A percentile compares a stretch with the other conserved stretches of the same genome.
Conservation (phyloP, 2,797 vertebrate species). For the Mallotus villosus region DNA sequence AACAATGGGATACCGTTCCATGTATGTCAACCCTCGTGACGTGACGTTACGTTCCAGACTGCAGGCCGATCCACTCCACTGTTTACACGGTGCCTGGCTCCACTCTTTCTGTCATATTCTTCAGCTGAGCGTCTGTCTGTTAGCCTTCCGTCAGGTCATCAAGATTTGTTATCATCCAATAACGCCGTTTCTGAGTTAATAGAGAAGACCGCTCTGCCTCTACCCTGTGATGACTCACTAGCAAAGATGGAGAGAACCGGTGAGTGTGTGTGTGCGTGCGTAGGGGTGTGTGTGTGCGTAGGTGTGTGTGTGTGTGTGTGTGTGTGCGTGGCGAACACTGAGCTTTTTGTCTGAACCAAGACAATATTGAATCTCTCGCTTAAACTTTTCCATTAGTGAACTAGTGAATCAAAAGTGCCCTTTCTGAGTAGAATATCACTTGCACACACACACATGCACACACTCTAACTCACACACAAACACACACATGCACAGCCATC, state of each 20-base stretch:
- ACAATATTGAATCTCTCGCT: constrained; percentile 33
- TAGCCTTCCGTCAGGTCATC: constrained; percentile 41
- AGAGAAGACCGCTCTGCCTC: constrained; percentile 22
- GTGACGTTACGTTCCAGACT: not conserved
- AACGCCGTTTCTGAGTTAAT: constrained; percentile 34
- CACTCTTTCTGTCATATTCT: constrained; percentile 24
- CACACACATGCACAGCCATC: constrained; percentile 22
- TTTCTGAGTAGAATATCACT: constrained; percentile 28
- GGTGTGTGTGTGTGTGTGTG: not conserved
- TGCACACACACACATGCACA: constrained; percentile 17
- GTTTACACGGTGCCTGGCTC: not conserved
- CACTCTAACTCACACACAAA: constrained; percentile 20
- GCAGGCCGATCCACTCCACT: not conserved
- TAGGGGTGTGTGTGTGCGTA: not conserved
- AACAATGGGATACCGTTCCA: not conserved
- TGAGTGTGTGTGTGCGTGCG: not conserved
- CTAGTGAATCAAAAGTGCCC: constrained; percentile 39
- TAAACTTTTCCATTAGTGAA: constrained; percentile 44
- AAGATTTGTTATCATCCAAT: constrained; percentile 38
- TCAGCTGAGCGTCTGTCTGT: constrained; percentile 14
- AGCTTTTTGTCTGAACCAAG: constrained; percentile 24
- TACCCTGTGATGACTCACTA: constrained; percentile 47
- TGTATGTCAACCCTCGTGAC: not conserved
- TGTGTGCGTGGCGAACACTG: not conserved
- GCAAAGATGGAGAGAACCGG: not conserved